Evolutionary conservation across 2,113 vertebrate genomes (phyloP).

Genomic region (Leiothrix lutea): DNA sequence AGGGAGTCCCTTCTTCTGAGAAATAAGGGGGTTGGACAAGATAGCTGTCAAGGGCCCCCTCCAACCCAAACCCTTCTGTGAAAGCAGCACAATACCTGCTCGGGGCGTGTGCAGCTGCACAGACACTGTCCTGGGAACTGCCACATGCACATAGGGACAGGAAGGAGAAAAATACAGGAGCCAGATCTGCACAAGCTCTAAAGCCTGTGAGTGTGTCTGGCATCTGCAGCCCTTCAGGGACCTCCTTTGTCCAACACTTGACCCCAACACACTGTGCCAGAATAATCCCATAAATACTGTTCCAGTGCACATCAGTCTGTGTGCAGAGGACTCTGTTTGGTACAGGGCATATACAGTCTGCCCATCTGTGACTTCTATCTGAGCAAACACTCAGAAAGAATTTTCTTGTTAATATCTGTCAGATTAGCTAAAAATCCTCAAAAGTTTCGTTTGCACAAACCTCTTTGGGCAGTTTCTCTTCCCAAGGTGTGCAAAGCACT

Average conservation of each 20-base stretch:
- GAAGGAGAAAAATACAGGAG: neutral
- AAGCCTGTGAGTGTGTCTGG: neutral
- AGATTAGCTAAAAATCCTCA: neutral
- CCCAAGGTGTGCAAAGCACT: rapidly evolving
- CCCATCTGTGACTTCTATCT: rapidly evolving
- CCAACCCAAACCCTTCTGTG: neutral
- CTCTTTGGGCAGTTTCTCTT: neutral
- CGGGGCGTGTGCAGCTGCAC: neutral
- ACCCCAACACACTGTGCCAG: neutral
- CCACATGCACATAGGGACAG: rapidly evolving
- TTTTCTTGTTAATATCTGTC: neutral
- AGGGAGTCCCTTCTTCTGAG: neutral
- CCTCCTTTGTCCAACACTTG: neutral
- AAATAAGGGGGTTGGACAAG: neutral
- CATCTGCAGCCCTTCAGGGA: neutral
- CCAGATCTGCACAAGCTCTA: neutral
- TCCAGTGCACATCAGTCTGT: rapidly evolving
- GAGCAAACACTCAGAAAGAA: neutral
- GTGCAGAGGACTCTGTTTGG: neutral
- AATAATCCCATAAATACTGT: neutral
- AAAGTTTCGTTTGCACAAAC: neutral
- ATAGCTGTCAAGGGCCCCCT: neutral
- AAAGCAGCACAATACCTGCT: rapidly evolving
- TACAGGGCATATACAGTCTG: rapidly evolving
- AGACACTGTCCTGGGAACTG: neutral